A percentile compares a stretch with the other conserved stretches of the same genome.
Evolutionary conservation across 2,888 invertebrate species (phyloP).

Genomic region (Drosophila formosana): DNA sequence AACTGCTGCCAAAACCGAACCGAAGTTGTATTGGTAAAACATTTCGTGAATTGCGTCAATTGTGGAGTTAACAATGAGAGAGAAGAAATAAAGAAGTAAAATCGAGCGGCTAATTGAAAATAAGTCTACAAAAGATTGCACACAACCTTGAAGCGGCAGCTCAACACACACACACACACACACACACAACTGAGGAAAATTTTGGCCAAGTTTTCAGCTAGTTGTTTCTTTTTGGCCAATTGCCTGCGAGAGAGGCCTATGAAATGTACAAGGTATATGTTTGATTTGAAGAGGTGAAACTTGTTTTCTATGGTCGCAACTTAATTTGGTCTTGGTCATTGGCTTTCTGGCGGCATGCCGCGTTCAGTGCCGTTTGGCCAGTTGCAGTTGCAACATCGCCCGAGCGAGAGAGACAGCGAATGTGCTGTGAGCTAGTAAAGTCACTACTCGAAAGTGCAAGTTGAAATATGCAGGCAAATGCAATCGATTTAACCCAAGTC

Average conservation of each 20-base stretch:
- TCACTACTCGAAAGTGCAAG: slow-evolving; percentile 69
- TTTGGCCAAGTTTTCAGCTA: slow-evolving; percentile 31
- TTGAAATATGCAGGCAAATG: slow-evolving; percentile 64
- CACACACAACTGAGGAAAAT: slow-evolving; percentile 6
- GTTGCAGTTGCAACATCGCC: slow-evolving; percentile 38
- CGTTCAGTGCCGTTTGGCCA: slow-evolving; percentile 42
- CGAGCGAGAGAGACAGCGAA: background rate
- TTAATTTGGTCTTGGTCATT: slow-evolving; percentile 78
- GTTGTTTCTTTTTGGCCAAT: slow-evolving; percentile 19
- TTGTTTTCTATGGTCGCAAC: slow-evolving; percentile 68
- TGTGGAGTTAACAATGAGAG: slow-evolving; percentile 11
- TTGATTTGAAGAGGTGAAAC: slow-evolving; percentile 59
- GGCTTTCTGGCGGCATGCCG: slow-evolving; percentile 51
- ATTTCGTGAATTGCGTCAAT: slow-evolving; percentile 31
- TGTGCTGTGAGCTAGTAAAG: slow-evolving; percentile 19
- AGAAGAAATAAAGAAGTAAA: slow-evolving; percentile 25
- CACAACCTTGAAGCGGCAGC: slow-evolving; percentile 30
- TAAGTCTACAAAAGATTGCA: slow-evolving; percentile 32
- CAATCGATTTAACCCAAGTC: slow-evolving; percentile 65
- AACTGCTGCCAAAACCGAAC: slow-evolving; percentile 8
- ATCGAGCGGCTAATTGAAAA: slow-evolving; percentile 39
- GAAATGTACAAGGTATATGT: slow-evolving; percentile 7
- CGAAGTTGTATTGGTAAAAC: background rate
- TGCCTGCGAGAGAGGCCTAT: slow-evolving; percentile 11
- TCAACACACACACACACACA: background rate